Evolutionary conservation across 2,888 invertebrate species (phyloP).

Genomic region (Ectobius pallidus): DNA sequence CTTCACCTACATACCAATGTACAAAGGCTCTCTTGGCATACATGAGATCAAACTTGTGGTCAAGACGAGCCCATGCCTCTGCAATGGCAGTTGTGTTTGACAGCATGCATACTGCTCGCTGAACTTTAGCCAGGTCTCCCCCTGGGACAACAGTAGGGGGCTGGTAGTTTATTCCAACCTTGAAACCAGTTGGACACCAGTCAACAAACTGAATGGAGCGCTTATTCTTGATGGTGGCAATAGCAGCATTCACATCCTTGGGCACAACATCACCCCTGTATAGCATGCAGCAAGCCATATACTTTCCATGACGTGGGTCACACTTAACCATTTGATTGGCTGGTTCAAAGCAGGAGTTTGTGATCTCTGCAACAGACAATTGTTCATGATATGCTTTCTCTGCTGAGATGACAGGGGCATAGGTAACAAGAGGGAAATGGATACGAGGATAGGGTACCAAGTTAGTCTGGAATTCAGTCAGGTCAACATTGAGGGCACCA

Average conservation of each 20-base stretch:
- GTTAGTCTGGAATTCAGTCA: slow-evolving; percentile 67
- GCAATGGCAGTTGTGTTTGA: slow-evolving; percentile 72
- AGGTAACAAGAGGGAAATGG: slow-evolving; percentile 65
- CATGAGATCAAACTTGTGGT: slow-evolving; percentile 73
- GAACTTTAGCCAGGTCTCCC: slow-evolving; percentile 64
- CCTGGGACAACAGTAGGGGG: slow-evolving; percentile 58
- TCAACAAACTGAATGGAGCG: slow-evolving; percentile 58
- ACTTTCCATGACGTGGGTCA: slow-evolving; percentile 90
- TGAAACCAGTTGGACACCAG: slow-evolving; percentile 52
- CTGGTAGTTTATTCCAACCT: slow-evolving; percentile 59
- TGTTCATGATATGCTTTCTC: slow-evolving; percentile 96
- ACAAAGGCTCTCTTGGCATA: slow-evolving; percentile 72
- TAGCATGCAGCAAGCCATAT: slow-evolving; percentile 96
- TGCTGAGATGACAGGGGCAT: slow-evolving; percentile 68
- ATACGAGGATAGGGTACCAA: slow-evolving; percentile 68
- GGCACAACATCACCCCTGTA: slow-evolving; percentile 54
- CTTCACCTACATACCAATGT: slow-evolving; percentile 81
- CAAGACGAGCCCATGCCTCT: slow-evolving; percentile 70
- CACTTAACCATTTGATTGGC: slow-evolving; percentile 96
- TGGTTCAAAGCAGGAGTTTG: slow-evolving; percentile 95
- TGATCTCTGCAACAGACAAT: slow-evolving; percentile 89
- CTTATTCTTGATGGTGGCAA: slow-evolving; percentile 48
- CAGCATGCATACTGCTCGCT: slow-evolving; percentile 70
- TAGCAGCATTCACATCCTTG: slow-evolving; percentile 62
- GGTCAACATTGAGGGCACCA: slow-evolving; percentile 66